These are phyloP conservation scores for Ptilodon capucinus DNA, from an alignment of 2,888 invertebrate species.

Conservation along the genomic window DNA sequence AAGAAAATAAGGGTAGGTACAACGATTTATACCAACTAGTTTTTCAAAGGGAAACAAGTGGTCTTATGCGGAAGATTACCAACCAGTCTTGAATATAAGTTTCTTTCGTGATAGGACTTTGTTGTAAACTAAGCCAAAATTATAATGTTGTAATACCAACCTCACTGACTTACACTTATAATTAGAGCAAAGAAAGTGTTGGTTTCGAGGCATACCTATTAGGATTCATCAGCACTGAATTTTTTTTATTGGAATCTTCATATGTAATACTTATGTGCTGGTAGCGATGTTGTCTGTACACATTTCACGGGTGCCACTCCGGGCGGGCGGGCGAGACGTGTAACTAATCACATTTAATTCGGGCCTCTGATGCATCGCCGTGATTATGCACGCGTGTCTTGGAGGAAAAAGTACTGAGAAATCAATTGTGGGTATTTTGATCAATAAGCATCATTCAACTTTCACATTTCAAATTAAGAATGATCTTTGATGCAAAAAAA, in stretches of 20 bases:
- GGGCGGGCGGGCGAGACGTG: slow-evolving; percentile 18
- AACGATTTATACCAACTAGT: too few relatives aligned
- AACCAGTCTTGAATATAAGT: too few relatives aligned
- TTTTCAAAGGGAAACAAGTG: too few relatives aligned
- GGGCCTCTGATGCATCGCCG: slow-evolving; percentile 24
- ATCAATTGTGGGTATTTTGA: background rate
- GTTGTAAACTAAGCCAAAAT: too few relatives aligned
- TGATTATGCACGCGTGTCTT: slow-evolving; percentile 32
- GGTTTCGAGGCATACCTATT: background rate
- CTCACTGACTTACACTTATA: too few relatives aligned
- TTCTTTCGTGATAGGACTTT: too few relatives aligned
- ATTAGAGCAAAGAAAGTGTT: too few relatives aligned
- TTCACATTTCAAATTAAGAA: too few relatives aligned
- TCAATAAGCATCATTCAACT: background rate
- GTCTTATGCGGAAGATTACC: too few relatives aligned
- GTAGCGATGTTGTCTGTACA: slow-evolving; percentile 22
- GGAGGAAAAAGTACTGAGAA: background rate
- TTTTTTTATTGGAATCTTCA: background rate
- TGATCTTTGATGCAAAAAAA: too few relatives aligned
- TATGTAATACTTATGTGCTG: slow-evolving; percentile 5
- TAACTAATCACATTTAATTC: slow-evolving; percentile 31
- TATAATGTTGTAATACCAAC: too few relatives aligned
- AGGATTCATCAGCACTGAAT: background rate
- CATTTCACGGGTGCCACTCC: slow-evolving; percentile 46
- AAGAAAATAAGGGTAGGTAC: too few relatives aligned